These are phyloP conservation scores for Ardeotis arabs DNA, from an alignment of 2,113 vertebrate genomes.

Conservation along the genomic window DNA sequence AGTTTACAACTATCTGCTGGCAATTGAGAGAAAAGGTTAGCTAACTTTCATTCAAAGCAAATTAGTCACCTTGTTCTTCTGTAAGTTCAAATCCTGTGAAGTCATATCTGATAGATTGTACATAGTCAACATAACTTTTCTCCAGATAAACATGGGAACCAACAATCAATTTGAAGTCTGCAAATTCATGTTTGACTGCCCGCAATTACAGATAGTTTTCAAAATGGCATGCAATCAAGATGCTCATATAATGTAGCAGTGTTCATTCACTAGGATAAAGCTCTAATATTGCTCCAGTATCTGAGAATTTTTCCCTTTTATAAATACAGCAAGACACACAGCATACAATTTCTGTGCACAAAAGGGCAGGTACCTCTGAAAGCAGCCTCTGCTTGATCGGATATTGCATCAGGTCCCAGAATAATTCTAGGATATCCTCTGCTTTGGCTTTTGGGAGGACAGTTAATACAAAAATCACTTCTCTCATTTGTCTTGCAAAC, in stretches of 20 bases:
- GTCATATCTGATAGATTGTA: not conserved
- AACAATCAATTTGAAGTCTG: not conserved
- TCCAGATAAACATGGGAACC: not conserved
- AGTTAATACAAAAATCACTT: not conserved
- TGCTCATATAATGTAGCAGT: fast-evolving
- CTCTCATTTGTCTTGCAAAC: not conserved
- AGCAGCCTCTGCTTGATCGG: not conserved
- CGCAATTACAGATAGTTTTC: not conserved
- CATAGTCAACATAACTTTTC: not conserved
- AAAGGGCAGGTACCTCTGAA: not conserved
- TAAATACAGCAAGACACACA: not conserved
- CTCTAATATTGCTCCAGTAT: not conserved
- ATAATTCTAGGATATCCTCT: not conserved
- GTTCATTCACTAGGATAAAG: not conserved
- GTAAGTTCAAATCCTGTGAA: not conserved
- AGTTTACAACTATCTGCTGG: not conserved
- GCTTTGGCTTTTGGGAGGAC: not conserved
- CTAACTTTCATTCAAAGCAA: not conserved
- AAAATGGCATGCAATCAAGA: not conserved
- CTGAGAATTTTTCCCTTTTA: not conserved
- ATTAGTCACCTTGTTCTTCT: not conserved
- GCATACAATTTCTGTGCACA: not conserved
- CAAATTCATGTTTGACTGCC: not conserved
- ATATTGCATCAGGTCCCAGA: not conserved
- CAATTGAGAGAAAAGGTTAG: not conserved